A percentile compares a stretch with the other conserved stretches of the same genome.
phyloP scores from a whole-genome alignment of 2,113 vertebrate genomes.

The Pseudonaja textilis region DNA sequence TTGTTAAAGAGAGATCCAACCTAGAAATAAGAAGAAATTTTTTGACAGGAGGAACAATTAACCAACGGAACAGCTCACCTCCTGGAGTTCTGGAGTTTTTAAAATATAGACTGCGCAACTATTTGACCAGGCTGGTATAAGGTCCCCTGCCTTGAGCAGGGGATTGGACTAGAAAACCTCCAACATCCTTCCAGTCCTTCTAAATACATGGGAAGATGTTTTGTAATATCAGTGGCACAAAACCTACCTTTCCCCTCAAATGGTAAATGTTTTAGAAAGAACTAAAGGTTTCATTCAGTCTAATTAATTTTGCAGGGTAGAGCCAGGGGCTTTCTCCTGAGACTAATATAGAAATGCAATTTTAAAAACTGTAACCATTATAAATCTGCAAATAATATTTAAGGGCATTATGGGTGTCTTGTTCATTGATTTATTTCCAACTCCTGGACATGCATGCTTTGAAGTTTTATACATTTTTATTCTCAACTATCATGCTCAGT shows the following conservation, averaged over 20 bases:
- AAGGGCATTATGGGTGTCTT: neutral
- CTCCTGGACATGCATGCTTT: neutral
- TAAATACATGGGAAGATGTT: neutral
- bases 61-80: no score
- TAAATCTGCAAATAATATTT: neutral
- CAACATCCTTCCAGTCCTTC: neutral
- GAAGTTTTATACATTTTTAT: neutral
- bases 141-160: no score
- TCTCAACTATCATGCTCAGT: neutral
- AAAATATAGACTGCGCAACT: no score
- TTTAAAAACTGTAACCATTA: neutral
- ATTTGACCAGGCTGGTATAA: no score
- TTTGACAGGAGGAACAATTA: no score
- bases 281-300: neutral
- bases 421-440: neutral
- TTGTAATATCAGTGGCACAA: neutral
- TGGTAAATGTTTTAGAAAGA: neutral
- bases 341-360: neutral
- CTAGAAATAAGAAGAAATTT: no score
- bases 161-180: no score
- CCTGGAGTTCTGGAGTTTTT: no score
- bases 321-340: neutral
- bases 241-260: neutral
- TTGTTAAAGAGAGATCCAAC: no score
- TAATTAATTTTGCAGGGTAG: neutral